Base-by-base conservation (phyloP, 2,888 invertebrate genomes). In the Drosophila demipolita region DNA sequence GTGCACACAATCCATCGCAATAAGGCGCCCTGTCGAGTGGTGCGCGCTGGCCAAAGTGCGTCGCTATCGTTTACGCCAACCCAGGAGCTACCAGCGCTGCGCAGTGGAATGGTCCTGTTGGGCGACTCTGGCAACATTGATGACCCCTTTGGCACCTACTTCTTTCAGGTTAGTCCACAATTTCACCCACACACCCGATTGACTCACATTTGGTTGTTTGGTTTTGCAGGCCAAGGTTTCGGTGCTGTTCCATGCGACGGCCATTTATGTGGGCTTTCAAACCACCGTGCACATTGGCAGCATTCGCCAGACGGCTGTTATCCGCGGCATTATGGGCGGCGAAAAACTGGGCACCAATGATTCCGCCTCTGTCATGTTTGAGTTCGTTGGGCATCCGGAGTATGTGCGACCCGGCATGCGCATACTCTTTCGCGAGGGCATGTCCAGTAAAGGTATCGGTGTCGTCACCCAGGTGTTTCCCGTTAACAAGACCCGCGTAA, bases 251-350 rank as follows among this genome's bases (percentile, higher is more conserved):
- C 98, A 98, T 92, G 95, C 97, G 0, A 97, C 96, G 0, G 95
- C 96, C 17, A 97, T 98, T 71, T 96, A 95, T 75, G 95, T 96
- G 6, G 97, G 97, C 35, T 97, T 97, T 92, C 97, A 97, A 93
- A 97, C 98, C 26, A 99, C 99, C 0, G 97, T 99, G 0, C 98
- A 99, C 92, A 97, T 99, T 60, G 99, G 98, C 0, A 99, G 98
- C 87, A 97, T 99, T 9, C 94, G 99, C 0, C 99, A 99, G 93
- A 99, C 99, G 0, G 99, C 98, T n/a, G 96, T 97, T 11, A 96
- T 99, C 55, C 95, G 96, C 85, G 97, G 95, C 23, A 95, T 96
- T 73, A 94, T 95, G 94, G 94, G 94, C 15, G 91, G 92, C 32
- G 93, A 92, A 36, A 91, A 91, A 66, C 90, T 95, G 1, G 93